Evolutionary conservation across 1,140 invertebrate species (phyloP).

Genomic region (Panulirus ornatus): DNA sequence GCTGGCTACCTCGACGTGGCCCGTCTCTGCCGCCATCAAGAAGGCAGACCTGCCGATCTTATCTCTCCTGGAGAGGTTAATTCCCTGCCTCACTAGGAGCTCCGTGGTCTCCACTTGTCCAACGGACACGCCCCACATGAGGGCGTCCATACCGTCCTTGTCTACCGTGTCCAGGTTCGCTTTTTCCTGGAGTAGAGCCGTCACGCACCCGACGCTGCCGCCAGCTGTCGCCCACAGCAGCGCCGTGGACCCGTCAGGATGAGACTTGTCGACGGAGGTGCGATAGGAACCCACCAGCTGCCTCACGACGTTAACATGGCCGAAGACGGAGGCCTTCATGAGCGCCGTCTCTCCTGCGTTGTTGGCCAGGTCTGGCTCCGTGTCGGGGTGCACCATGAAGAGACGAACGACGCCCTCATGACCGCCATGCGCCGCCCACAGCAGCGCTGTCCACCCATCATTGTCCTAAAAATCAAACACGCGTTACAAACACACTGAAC

Average conservation of each 20-base stretch:
- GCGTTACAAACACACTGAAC: no score
- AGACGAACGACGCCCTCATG: slow-evolving; percentile 75
- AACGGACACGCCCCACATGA: slow-evolving; percentile 74
- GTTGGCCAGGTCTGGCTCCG: slow-evolving; percentile 75
- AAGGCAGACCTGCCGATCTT: slow-evolving; percentile 73
- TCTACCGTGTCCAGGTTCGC: slow-evolving; percentile 57
- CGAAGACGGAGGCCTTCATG: slow-evolving; percentile 75
- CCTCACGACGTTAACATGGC: slow-evolving; percentile 74
- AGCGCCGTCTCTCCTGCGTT: slow-evolving; percentile 75
- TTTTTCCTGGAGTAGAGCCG: slow-evolving; percentile 63
- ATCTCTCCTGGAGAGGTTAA: slow-evolving; percentile 58
- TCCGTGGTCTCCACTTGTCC: slow-evolving; percentile 68
- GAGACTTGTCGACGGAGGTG: slow-evolving; percentile 70
- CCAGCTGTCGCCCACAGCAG: slow-evolving; percentile 74
- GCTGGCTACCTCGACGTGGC: slow-evolving; percentile 65
- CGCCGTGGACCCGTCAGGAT: slow-evolving; percentile 73
- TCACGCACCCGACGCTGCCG: slow-evolving; percentile 58
- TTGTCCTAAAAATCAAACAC: slow-evolving; percentile 76
- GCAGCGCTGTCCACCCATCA: slow-evolving; percentile 76
- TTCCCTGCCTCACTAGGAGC: slow-evolving; percentile 52
- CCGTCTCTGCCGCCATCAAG: slow-evolving; percentile 73
- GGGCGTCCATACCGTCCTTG: slow-evolving; percentile 73
- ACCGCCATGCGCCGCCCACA: slow-evolving; percentile 77
- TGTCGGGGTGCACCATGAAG: slow-evolving; percentile 74
- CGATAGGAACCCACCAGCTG: slow-evolving; percentile 67